A percentile compares a stretch with the other conserved stretches of the same genome.
Evolutionary conservation across 2,888 invertebrate species (phyloP).

Genomic region (Aphrophora alni): DNA sequence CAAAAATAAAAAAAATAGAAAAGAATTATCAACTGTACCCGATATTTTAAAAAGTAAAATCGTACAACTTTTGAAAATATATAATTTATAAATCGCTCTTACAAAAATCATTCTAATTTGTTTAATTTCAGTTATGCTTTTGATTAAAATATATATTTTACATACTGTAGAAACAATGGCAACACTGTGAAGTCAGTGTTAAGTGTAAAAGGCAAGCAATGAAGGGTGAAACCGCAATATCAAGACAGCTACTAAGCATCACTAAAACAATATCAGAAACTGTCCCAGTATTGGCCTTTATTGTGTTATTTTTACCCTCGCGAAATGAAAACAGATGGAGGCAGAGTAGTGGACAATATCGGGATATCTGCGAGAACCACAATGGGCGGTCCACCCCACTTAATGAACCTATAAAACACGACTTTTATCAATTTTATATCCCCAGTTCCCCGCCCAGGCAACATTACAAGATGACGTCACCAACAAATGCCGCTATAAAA

Average conservation of each 20-base stretch:
- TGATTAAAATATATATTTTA: no score
- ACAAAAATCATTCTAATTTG: no score
- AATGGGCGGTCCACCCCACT: conserved; percentile 23
- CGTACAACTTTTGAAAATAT: no score
- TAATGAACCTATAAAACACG: conserved; percentile 39
- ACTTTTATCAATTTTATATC: conserved; percentile 40
- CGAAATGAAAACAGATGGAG: conserved; percentile 1
- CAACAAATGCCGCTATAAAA: conserved; percentile 40
- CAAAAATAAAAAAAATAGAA: no score
- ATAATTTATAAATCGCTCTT: no score
- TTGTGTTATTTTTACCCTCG: conserved; percentile 2
- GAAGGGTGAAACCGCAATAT: not conserved
- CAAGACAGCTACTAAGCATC: not conserved
- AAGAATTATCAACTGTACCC: no score
- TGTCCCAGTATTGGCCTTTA: not conserved
- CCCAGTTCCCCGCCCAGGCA: conserved; percentile 23
- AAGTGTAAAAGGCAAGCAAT: not conserved
- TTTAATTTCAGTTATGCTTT: no score
- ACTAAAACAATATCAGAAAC: not conserved
- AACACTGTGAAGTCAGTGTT: no score
- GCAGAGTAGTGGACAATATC: not conserved
- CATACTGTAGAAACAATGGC: no score
- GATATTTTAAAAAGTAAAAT: no score
- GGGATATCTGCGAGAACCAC: conserved; percentile 4
- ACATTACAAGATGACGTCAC: conserved; percentile 35